Base-by-base conservation (phyloP, 2,113 vertebrate species). In the Dascyllus trimaculatus region DNA sequence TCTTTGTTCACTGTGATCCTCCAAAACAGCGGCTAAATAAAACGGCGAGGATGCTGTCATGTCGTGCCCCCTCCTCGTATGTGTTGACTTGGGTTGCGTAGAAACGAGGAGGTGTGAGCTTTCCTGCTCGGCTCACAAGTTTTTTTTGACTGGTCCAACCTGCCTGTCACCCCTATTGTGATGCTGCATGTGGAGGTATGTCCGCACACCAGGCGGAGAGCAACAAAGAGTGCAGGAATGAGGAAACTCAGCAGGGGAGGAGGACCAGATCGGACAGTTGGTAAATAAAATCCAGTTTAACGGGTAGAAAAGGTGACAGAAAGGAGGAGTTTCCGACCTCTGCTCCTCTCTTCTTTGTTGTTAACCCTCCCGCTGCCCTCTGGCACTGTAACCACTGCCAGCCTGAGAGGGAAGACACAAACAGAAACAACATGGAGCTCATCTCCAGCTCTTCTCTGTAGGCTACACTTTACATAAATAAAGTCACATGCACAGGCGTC, bases 221-320 rank as follows among this genome's bases (percentile, higher is more conserved):
- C 32, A 75, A 78, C 85, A 85, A 84, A 89, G 32, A 64, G 21
- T 22, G 57, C 18, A 89, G 75, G 94, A 94, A 95, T 93, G 93
- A 94, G 92, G 93, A 94, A 95, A 87, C 78, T 54, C 63, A 38
- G 65, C 68, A n/a, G 74, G 80, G 58, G 69, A 78, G 71, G 54
- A 62, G 6, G 74, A 24, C 77, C 4, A 21, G 68, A 75, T 62
- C 13, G 83, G 75, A 85, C 73, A 40, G 72, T 62, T 68, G 24
- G 49, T 35, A 65, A 71, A 78, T 59, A 84, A 85, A 92, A 90
- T 90, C 87, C 64, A 0, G 77, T 82, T 80, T 1, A 56, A 83
- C 88, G 2, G 72, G 65, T 74, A 35, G 68, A 11, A 72, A 18
- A 64, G 56, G 48, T 45, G 73, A 69, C 43, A 53, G 57, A 40